A percentile compares a stretch with the other conserved stretches of the same genome.
phyloP scores from a whole-genome alignment of 1,140 invertebrate genomes.

The Ephestia elutella region DNA sequence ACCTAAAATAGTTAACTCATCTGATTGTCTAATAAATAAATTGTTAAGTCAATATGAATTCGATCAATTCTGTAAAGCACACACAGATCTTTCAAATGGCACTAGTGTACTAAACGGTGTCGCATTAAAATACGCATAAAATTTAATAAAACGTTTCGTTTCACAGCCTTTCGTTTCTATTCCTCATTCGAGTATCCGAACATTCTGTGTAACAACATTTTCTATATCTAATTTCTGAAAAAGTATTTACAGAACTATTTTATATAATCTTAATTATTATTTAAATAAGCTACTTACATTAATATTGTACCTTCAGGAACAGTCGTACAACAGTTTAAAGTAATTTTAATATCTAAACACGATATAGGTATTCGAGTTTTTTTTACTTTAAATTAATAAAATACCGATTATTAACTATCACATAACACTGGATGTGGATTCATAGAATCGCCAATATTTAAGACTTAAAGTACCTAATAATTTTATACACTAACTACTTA shows the following conservation, averaged over 20 bases:
- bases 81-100: constrained; percentile 49
- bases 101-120: constrained; percentile 34
- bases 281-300: not conserved
- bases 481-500: constrained; percentile 20
- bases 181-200: constrained; percentile 33
- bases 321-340: not conserved
- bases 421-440: constrained; percentile 57
- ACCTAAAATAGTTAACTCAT: not conserved
- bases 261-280: not conserved
- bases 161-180: constrained; percentile 50
- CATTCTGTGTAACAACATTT: constrained; percentile 16
- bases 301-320: not conserved
- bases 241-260: not conserved
- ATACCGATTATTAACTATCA: constrained; percentile 37
- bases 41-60: not conserved
- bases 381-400: not conserved
- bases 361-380: not conserved
- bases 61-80: constrained; percentile 9
- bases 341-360: not conserved
- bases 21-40: not conserved
- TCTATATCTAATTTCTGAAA: not conserved
- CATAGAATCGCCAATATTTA: constrained; percentile 32
- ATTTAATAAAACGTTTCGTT: constrained; percentile 31
- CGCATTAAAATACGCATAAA: not conserved
- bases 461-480: constrained; percentile 13